A percentile compares a stretch with the other conserved stretches of the same genome.
Evolutionary conservation across 2,888 invertebrate species (phyloP).

Genomic region (Synanthedon tipuliformis): DNA sequence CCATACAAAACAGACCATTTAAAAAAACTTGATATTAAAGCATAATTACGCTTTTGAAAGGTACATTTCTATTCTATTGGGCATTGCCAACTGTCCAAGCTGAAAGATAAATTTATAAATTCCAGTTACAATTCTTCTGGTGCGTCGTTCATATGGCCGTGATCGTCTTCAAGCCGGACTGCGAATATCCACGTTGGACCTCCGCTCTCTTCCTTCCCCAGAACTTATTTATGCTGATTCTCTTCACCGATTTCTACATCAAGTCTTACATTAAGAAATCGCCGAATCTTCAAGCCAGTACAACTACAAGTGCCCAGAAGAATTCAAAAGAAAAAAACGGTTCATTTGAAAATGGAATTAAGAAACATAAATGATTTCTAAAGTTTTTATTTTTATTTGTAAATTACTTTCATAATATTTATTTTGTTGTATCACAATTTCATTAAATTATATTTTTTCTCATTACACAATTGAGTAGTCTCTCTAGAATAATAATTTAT

Average conservation of each 20-base stretch:
- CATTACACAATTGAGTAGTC: too few relatives aligned
- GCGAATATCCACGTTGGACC: slow-evolving; percentile 70
- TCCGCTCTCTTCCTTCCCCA: slow-evolving; percentile 72
- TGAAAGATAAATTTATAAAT: slow-evolving; percentile 9
- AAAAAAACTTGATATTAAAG: too few relatives aligned
- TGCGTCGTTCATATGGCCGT: slow-evolving; percentile 65
- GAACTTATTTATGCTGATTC: slow-evolving; percentile 73
- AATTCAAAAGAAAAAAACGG: background rate
- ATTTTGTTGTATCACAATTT: too few relatives aligned
- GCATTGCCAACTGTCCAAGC: background rate
- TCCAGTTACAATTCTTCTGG: slow-evolving; percentile 74
- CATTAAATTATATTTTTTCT: too few relatives aligned
- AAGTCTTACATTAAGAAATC: slow-evolving; percentile 66
- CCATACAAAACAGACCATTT: too few relatives aligned
- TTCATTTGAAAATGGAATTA: background rate
- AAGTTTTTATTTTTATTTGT: background rate
- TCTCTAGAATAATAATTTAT: too few relatives aligned
- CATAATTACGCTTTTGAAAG: background rate
- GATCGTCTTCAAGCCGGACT: slow-evolving; percentile 60
- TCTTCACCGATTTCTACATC: slow-evolving; percentile 77
- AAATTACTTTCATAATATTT: too few relatives aligned
- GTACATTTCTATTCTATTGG: background rate
- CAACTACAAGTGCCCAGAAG: too few relatives aligned
- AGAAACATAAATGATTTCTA: background rate
- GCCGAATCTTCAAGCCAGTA: slow-evolving; percentile 10